Conservation (phyloP, 2,888 invertebrate genomes). For the Pharmacophagus antenor region DNA sequence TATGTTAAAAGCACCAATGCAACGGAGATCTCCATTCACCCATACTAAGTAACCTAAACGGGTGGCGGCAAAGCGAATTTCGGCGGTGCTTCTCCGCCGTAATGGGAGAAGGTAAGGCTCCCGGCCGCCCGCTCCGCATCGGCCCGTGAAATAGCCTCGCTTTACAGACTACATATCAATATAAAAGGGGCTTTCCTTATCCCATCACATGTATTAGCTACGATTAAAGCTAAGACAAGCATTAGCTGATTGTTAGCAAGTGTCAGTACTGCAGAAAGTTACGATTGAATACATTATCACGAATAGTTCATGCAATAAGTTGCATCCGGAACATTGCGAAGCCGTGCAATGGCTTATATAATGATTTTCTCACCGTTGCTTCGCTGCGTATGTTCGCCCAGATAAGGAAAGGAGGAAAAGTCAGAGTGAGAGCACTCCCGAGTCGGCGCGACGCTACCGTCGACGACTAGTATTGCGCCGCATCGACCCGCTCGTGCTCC, state of each 20-base stretch:
- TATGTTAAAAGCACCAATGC: conserved; percentile 72
- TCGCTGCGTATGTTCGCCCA: conserved; percentile 69
- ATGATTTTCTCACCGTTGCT: conserved; percentile 78
- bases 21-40: conserved; percentile 59
- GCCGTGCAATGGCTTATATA: conserved; percentile 76
- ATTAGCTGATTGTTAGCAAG: conserved; percentile 68
- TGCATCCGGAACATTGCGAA: conserved; percentile 74
- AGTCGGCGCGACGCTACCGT: conserved; percentile 38
- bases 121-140: conserved; percentile 78
- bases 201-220: conserved; percentile 82
- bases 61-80: conserved; percentile 71
- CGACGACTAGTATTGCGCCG: conserved; percentile 40
- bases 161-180: conserved; percentile 58
- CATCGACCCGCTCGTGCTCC: conserved; percentile 56
- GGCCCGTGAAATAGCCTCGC: conserved; percentile 58
- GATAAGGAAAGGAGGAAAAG: conserved; percentile 57
- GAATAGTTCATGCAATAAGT: conserved; percentile 65
- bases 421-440: conserved; percentile 48
- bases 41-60: conserved; percentile 67
- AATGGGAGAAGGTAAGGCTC: conserved; percentile 82
- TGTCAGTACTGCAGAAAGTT: conserved; percentile 74
- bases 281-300: conserved; percentile 55
- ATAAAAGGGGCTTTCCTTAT: conserved; percentile 88
- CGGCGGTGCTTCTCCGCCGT: conserved; percentile 81
- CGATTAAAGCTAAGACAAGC: conserved; percentile 75